Base-by-base conservation (phyloP, 2,113 vertebrate species). In the Blennius ocellaris region DNA sequence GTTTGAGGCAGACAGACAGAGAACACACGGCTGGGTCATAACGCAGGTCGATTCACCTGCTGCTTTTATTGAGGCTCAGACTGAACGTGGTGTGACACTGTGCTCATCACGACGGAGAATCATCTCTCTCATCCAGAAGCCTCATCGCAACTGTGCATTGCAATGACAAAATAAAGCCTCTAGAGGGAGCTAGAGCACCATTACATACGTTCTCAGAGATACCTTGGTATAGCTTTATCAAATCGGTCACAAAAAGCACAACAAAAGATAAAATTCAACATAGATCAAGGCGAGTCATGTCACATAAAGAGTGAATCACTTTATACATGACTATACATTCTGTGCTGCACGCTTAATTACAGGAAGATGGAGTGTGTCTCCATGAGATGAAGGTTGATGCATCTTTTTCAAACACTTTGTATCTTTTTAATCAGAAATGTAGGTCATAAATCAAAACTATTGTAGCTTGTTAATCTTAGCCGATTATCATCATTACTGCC, bases 391-490 rank as follows among this genome's bases (percentile, higher is more conserved):
- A 30, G 21, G 21, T 30, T 30, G 21, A 30, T 30, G 21, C 21
- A 30, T 4, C 21, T 30, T 30, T 30, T 30, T 30, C 21, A 30
- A 30, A 30, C 21, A 4, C 21, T 30, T 30, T 30, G 21, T 30
- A 30, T 30, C 21, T 30, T 30, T 30, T 2, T 4, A 30, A 30
- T 30, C 21, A 30, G 2, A 4, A 30, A 30, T 30, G 21, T 30
- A 30, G 21, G 21, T 30, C 21, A 30, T 2, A 21, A 64, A 45
- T 84, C 21, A 57, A 88, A 82, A 54, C 1, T 9, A 73, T 61
- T 61, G 41, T 90, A 81, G 11, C 52, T 61, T 63, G 61, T 56
- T 56, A 58, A 50, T 81, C 69, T 63, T 48, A 69, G 36, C 36
- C 59, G 41, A 59, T 11, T 69, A 45, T 66, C 49, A 74, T 59